phyloP scores from a whole-genome alignment of 1,140 invertebrate genomes.

The Drosophila triauraria region DNA sequence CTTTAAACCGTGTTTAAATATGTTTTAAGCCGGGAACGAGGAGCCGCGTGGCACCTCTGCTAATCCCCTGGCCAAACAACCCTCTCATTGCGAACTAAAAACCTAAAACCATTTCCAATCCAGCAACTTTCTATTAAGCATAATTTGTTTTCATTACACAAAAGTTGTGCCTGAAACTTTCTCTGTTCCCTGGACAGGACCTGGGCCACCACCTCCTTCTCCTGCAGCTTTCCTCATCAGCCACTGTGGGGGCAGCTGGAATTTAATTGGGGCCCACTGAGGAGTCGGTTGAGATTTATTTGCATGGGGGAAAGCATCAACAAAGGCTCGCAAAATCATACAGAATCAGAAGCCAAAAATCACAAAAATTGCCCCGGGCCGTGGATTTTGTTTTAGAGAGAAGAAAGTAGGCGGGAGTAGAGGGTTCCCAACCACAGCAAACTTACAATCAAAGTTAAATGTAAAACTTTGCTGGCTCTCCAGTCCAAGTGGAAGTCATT shows the following conservation, averaged over 20 bases:
- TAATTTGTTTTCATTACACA: conserved; percentile 63
- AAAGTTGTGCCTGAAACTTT: conserved; percentile 52
- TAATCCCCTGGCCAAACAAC: not conserved
- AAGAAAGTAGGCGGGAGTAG: no score
- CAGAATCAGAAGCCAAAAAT: conserved; percentile 53
- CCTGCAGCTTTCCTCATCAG: no score
- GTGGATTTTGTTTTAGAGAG: conserved; percentile 25
- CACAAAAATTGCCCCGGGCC: conserved; percentile 42
- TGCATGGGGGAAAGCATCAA: conserved; percentile 31
- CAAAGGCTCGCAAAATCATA: conserved; percentile 43
- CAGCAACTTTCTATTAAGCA: conserved; percentile 60
- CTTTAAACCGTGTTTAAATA: conserved; percentile 4
- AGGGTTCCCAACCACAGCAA: conserved; percentile 32
- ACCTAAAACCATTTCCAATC: conserved; percentile 57
- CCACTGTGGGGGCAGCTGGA: conserved; percentile 7
- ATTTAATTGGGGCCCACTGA: conserved; percentile 50
- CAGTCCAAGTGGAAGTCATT: conserved; percentile 25
- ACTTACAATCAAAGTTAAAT: conserved; percentile 57
- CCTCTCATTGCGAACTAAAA: conserved; percentile 27
- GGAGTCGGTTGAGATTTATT: conserved; percentile 46
- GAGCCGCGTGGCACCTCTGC: not conserved
- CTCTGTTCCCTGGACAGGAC: conserved; percentile 18
- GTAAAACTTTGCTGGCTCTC: conserved; percentile 32
- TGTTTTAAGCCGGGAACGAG: not conserved
- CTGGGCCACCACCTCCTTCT: not conserved